These are phyloP conservation scores for Papilio glaucus DNA, from an alignment of 1,140 invertebrate genomes.

Conservation along the genomic window DNA sequence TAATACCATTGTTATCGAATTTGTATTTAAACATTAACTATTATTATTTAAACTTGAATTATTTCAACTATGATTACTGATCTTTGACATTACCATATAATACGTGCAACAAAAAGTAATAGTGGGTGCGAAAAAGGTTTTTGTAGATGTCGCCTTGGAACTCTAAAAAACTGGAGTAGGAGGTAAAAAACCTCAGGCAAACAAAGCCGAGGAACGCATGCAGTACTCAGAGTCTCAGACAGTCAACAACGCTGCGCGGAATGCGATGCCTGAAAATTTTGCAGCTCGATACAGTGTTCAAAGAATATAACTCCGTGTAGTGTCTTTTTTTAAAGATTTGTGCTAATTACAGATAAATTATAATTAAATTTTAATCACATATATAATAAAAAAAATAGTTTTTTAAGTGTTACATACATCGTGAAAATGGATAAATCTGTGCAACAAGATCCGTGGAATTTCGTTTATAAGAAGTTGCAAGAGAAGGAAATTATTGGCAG, in stretches of 20 bases:
- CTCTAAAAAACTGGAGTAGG: conserved; percentile 72
- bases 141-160: conserved; percentile 53
- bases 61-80: background rate
- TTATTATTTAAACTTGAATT: background rate
- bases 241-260: conserved; percentile 52
- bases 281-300: background rate
- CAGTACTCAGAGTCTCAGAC: conserved; percentile 51
- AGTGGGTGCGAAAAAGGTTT: conserved; percentile 44
- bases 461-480: conserved; percentile 70
- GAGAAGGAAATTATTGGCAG: conserved; percentile 69
- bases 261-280: conserved; percentile 62
- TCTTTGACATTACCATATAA: conserved; percentile 35
- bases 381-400: conserved; percentile 1
- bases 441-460: conserved; percentile 67
- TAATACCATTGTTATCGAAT: background rate
- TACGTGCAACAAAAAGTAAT: conserved; percentile 43
- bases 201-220: conserved; percentile 59
- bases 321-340: too few species aligned
- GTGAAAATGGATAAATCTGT: conserved; percentile 50
- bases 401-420: conserved; percentile 38
- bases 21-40: background rate
- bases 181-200: conserved; percentile 60
- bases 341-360: too few species aligned
- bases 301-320: too few species aligned
- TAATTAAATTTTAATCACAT: too few species aligned